phyloP scores from a whole-genome alignment of 2,113 vertebrate genomes.

The Egretta garzetta region DNA sequence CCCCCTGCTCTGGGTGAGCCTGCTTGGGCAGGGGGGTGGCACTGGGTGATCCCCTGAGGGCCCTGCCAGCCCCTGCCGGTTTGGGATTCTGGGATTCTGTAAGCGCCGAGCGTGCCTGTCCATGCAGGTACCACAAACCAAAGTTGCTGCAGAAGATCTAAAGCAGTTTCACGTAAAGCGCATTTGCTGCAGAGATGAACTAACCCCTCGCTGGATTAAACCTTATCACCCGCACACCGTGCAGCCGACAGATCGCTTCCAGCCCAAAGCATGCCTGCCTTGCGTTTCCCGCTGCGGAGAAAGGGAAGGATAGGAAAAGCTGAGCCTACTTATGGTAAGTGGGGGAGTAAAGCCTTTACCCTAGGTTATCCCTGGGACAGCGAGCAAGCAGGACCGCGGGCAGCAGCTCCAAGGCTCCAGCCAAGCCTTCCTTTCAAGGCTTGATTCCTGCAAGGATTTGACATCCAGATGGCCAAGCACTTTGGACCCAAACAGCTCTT shows the following conservation, averaged over 20 bases:
- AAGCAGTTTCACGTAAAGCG: no score
- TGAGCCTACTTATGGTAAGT: neutral
- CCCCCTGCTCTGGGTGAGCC: no score
- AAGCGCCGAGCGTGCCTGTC: neutral
- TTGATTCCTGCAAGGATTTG: neutral
- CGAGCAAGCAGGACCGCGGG: neutral
- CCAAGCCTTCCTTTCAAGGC: neutral
- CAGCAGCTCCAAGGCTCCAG: neutral
- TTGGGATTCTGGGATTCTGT: no score
- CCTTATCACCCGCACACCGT: accelerated
- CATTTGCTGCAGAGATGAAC: neutral
- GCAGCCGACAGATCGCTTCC: no score
- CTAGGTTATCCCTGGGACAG: no score
- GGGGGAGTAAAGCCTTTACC: neutral
- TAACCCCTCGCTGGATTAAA: neutral
- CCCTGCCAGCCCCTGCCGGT: no score
- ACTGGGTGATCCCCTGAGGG: no score
- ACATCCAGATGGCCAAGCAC: accelerated
- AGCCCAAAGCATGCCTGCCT: no score
- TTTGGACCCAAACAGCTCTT: neutral
- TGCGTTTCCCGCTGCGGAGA: neutral
- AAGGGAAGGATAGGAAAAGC: neutral
- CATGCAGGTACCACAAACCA: neutral
- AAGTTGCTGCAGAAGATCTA: neutral
- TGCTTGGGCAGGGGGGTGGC: no score